phyloP scores from a whole-genome alignment of 2,113 vertebrate genomes.

The Oryzias curvinotus region DNA sequence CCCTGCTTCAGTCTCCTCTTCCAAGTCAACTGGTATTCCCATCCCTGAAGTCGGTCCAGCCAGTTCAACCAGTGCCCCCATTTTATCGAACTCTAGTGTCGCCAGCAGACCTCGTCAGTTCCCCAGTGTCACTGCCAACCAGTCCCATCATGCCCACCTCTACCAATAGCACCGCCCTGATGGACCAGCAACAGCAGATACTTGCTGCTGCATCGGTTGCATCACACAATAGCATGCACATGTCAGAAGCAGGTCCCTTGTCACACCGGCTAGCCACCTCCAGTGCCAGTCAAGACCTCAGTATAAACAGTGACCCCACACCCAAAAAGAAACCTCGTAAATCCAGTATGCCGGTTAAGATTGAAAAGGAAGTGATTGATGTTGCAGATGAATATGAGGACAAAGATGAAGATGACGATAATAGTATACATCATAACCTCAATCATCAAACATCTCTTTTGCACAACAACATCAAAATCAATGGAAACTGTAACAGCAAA shows the following conservation, averaged over 20 bases:
- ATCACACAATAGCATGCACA: slow-evolving; percentile 67
- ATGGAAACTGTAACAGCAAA: slow-evolving; percentile 86
- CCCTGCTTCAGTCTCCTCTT: slow-evolving; percentile 90
- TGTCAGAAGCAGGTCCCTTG: slow-evolving; percentile 81
- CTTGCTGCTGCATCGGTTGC: slow-evolving; percentile 79
- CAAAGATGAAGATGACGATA: slow-evolving; percentile 92
- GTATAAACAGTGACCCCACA: slow-evolving; percentile 83
- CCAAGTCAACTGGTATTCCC: slow-evolving; percentile 94
- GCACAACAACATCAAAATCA: slow-evolving; percentile 75
- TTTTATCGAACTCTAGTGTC: slow-evolving; percentile 97
- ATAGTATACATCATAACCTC: slow-evolving; percentile 68
- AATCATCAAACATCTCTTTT: slow-evolving; percentile 67
- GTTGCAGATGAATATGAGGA: slow-evolving; percentile 95
- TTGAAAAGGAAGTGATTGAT: slow-evolving; percentile 96
- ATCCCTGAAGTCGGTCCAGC: slow-evolving; percentile 95
- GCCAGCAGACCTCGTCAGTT: slow-evolving; percentile 93
- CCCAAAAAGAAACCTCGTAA: slow-evolving; percentile 99
- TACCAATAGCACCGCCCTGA: slow-evolving; percentile 76
- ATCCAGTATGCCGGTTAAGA: slow-evolving; percentile 99
- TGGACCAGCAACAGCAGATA: slow-evolving; percentile 79
- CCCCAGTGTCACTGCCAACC: slow-evolving; percentile 91
- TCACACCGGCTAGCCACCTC: slow-evolving; percentile 78
- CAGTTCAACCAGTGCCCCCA: slow-evolving; percentile 96
- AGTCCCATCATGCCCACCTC: slow-evolving; percentile 92
- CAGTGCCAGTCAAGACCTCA: slow-evolving; percentile 75